phyloP scores from a whole-genome alignment of 2,113 vertebrate species.

The Mobula birostris region DNA sequence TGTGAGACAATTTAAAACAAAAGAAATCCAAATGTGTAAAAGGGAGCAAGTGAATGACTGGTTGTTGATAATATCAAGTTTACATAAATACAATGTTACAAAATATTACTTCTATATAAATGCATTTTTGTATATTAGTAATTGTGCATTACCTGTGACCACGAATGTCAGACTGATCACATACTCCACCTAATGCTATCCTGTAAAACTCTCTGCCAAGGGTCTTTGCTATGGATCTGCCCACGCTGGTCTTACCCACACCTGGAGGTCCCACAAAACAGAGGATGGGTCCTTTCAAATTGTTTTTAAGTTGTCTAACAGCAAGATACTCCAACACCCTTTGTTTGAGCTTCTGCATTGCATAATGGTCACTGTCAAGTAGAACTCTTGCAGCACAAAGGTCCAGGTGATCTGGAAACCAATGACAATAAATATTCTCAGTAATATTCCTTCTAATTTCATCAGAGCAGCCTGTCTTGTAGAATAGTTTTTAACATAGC shows the following conservation, averaged over 20 bases:
- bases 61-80: not conserved
- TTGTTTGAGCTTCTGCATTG: slow-evolving; percentile 90
- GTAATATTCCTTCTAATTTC: not conserved
- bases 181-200: slow-evolving; percentile 87
- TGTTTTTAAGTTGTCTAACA: slow-evolving; percentile 82
- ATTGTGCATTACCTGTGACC: slow-evolving; percentile 75
- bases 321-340: slow-evolving; percentile 92
- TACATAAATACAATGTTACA: not conserved
- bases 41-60: not conserved
- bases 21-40: not conserved
- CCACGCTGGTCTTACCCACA: slow-evolving; percentile 94
- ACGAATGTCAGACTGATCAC: slow-evolving; percentile 93
- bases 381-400: slow-evolving; percentile 80
- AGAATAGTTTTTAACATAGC: too few species aligned
- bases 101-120: not conserved
- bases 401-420: slow-evolving; percentile 75
- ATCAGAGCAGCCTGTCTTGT: not conserved
- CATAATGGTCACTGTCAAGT: slow-evolving; percentile 91
- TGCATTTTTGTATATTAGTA: not conserved
- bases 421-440: not conserved
- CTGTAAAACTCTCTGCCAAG: slow-evolving; percentile 91
- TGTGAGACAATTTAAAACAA: not conserved
- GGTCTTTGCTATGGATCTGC: slow-evolving; percentile 86
- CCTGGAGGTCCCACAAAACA: slow-evolving; percentile 95
- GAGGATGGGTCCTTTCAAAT: slow-evolving; percentile 89